phyloP scores from a whole-genome alignment of 30 jellyfish, hydroid and myxozoan species.

The Aurelia sp. region DNA sequence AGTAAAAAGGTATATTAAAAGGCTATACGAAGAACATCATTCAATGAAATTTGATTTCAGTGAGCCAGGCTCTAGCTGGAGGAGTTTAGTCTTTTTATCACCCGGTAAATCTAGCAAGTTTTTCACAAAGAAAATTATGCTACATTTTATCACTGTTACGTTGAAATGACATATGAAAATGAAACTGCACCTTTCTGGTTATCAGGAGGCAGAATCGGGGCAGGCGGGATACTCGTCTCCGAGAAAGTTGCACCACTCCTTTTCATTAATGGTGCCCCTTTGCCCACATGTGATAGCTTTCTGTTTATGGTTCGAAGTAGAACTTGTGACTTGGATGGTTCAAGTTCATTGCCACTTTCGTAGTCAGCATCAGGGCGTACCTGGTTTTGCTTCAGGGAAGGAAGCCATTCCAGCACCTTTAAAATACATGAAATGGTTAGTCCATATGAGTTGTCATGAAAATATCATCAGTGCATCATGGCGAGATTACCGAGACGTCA shows the following conservation, averaged over 20 bases:
- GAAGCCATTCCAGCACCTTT: constrained; percentile 76
- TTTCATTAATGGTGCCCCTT: constrained; percentile 28
- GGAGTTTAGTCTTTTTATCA: too few relatives aligned
- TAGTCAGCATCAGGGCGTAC: constrained; percentile 30
- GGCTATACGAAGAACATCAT: too few relatives aligned
- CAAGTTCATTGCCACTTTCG: background rate
- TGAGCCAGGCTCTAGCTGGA: too few relatives aligned
- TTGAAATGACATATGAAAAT: too few relatives aligned
- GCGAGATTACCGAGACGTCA: too few relatives aligned
- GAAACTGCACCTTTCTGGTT: constrained; percentile 27
- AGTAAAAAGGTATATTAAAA: too few relatives aligned
- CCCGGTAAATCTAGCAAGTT: too few relatives aligned
- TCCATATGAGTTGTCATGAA: too few relatives aligned
- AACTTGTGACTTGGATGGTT: constrained; percentile 47
- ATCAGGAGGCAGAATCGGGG: constrained; percentile 48
- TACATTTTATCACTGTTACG: too few relatives aligned
- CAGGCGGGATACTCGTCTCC: constrained; percentile 52
- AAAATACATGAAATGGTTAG: background rate
- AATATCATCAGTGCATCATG: too few relatives aligned
- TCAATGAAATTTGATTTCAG: too few relatives aligned
- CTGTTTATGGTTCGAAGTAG: constrained; percentile 44
- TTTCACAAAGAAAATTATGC: too few relatives aligned
- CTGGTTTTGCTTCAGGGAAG: constrained; percentile 38
- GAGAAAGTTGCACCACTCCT: constrained; percentile 40
- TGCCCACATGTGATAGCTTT: constrained; percentile 50